Evolutionary conservation across 2,797 vertebrate genomes (phyloP).

Genomic region (Chaenodraco wilsoni): DNA sequence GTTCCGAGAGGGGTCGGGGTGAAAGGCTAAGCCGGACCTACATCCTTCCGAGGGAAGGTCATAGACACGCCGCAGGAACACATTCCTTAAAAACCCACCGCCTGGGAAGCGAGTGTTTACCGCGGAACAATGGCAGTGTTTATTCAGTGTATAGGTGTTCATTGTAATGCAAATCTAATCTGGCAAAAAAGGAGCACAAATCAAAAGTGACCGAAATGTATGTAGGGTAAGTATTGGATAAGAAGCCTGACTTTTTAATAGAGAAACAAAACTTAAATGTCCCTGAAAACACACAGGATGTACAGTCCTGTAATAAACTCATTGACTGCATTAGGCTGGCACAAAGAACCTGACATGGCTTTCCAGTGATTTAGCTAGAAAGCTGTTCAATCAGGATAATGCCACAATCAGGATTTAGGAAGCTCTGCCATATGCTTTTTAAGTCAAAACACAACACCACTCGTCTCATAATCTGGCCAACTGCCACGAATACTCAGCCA

Average conservation of each 20-base stretch:
- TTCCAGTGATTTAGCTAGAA: too few species aligned
- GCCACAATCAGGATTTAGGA: not conserved
- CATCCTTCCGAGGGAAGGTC: constrained; percentile 58
- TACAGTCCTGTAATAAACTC: not conserved
- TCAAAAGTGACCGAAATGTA: not conserved
- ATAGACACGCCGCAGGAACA: constrained; percentile 23
- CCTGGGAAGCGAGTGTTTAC: constrained; percentile 59
- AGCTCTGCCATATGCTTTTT: not conserved
- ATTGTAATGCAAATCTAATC: constrained; percentile 21
- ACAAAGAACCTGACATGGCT: too few species aligned
- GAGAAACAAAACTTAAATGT: not conserved
- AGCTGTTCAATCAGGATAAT: not conserved
- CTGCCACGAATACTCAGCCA: constrained; percentile 2
- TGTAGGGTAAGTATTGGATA: not conserved
- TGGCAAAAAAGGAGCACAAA: not conserved
- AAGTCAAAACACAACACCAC: not conserved
- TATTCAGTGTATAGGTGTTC: constrained; percentile 1
- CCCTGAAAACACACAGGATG: not conserved
- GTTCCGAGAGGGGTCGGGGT: constrained; percentile 52
- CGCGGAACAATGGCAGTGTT: constrained; percentile 57
- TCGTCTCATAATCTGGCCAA: not conserved
- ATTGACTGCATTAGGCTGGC: not conserved
- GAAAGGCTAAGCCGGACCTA: constrained; percentile 37
- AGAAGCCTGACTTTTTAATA: not conserved
- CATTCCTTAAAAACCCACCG: constrained; percentile 41